A percentile compares a stretch with the other conserved stretches of the same genome.
Evolutionary conservation across 2,113 vertebrate genomes (phyloP).

Genomic region (Pelobates fuscus): DNA sequence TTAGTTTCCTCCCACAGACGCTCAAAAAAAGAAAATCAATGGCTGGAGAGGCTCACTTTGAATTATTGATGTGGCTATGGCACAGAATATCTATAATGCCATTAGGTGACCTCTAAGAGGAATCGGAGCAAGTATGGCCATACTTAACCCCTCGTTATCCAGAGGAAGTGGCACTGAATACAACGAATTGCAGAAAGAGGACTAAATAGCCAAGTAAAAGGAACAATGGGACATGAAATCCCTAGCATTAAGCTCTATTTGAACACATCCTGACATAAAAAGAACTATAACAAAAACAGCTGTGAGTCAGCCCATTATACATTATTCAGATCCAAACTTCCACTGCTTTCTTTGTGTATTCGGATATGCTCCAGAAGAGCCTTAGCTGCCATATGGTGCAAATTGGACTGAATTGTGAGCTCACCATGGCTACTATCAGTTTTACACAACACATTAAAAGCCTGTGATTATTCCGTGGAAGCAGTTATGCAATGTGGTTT

Average conservation of each 20-base stretch:
- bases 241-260: not conserved
- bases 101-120: conserved; percentile 60
- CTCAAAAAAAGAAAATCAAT: conserved; percentile 57
- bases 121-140: conserved; percentile 38
- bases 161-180: not conserved
- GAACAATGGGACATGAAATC: not conserved
- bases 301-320: conserved; percentile 19
- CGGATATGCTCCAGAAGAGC: conserved; percentile 34
- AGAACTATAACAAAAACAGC: conserved; percentile 34
- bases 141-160: conserved; percentile 8
- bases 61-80: conserved; percentile 62
- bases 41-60: conserved; percentile 48
- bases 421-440: conserved; percentile 4
- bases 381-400: conserved; percentile 3
- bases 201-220: not conserved
- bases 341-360: conserved; percentile 33
- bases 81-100: conserved; percentile 59
- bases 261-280: conserved; percentile 2
- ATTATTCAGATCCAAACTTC: conserved; percentile 51
- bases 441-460: conserved; percentile 8
- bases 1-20: conserved; percentile 29
- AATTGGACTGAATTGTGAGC: fast-evolving
- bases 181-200: not conserved
- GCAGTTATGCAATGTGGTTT: no score
- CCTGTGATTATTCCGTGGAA: not conserved